These are phyloP conservation scores for Anarhynchus alexandrinus DNA, from an alignment of 2,113 vertebrate genomes.

Conservation along the genomic window DNA sequence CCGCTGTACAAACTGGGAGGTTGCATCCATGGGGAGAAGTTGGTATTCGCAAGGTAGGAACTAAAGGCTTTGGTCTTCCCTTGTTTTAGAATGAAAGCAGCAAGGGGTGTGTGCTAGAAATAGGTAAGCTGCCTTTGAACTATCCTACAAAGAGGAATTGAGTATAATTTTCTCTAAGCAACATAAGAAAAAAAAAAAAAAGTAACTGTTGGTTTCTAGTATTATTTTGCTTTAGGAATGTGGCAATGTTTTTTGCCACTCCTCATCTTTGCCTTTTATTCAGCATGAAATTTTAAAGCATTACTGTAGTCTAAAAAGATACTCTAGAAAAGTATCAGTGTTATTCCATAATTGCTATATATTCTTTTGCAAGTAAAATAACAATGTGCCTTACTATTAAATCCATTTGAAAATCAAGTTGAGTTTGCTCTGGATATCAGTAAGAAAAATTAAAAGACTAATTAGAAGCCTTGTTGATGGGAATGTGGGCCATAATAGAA, in stretches of 20 bases:
- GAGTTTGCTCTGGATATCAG: background rate
- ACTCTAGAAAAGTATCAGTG: background rate
- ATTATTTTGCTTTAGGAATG: background rate
- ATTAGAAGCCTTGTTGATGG: background rate
- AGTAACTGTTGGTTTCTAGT: background rate
- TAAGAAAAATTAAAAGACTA: background rate
- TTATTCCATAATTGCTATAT: background rate
- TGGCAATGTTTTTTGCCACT: background rate
- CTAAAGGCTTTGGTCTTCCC: background rate
- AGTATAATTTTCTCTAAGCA: background rate
- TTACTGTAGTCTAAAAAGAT: background rate
- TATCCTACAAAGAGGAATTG: background rate
- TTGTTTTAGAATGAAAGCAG: background rate
- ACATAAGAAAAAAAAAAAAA: background rate
- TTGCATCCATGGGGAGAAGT: background rate
- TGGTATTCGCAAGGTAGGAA: background rate
- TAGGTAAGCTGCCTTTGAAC: background rate
- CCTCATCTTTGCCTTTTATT: background rate
- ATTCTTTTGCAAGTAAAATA: background rate
- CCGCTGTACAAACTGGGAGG: background rate
- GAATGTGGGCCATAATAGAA: background rate
- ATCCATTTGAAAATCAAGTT: background rate
- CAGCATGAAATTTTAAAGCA: background rate
- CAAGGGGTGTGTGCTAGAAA: background rate
- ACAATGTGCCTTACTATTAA: background rate